Evolutionary conservation across 2,888 invertebrate species (phyloP), one percentile per base, ranked within the genome.

Genomic region (Tipula lateralis): DNA sequence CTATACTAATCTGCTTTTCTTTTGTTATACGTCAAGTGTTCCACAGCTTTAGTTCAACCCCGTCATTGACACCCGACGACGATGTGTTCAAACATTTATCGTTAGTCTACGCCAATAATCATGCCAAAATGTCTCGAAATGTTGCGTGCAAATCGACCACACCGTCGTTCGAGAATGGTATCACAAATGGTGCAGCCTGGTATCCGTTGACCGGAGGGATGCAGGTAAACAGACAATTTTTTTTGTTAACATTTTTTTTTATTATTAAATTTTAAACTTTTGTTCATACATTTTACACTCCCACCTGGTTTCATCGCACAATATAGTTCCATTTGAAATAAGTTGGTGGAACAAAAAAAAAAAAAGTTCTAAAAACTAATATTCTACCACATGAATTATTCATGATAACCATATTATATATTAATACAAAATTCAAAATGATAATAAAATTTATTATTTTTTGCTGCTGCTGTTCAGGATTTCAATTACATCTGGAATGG

Each of bases 101-200:
- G 5, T 91, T 94, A 86, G 93, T 94, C 2, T 98, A 97, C 91
- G 95, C 97, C 34, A 94, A 94, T 87, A 96, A 96, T 89, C 97
- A 98, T 90, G 94, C 94, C 39, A 95, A 95, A 88, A 98, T 98
- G 97, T 94, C 96, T 85, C 92, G 94, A 39, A 96, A 96, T 6
- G 93, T 95, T 4, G 94, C 96, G 4, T 96, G 96, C 91, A 95
- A 95, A 88, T 92, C 94, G 9, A 94, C 95, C 7, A 92, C 93
- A 83, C 94, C 94, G 5, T 92, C 94, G 83, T 97, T 97, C 89
- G 93, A 94, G 88, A 93, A 96, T 89, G 98, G 98, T 9, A 97
- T 97, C 87, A 97, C 97, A 1, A 98, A 98, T 88, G 98, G 98
- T 3, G 98, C 98, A 0, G 96, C 95, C 85, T 97, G 97, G 97